phyloP scores from a whole-genome alignment of 2,888 invertebrate species.

The Antheraea assamensis region DNA sequence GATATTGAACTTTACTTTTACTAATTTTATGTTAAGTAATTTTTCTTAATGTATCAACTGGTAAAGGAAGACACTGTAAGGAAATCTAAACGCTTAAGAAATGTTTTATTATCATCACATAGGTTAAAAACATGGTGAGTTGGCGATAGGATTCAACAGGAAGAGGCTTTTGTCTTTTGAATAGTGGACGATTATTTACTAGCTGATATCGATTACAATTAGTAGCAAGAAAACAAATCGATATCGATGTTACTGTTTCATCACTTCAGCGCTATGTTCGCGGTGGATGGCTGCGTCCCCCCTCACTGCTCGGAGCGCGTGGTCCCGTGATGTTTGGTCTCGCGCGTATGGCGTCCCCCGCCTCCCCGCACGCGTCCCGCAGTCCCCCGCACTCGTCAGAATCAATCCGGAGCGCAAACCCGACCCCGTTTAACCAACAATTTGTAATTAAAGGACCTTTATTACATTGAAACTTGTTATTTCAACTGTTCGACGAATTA shows the following conservation, averaged over 20 bases:
- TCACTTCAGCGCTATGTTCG: conserved; percentile 18
- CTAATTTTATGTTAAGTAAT: too few species aligned
- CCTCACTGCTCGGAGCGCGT: conserved; percentile 18
- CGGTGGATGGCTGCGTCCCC: conserved; percentile 33
- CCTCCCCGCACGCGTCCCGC: conserved; percentile 29
- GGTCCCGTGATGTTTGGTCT: too few species aligned
- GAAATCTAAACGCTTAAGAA: too few species aligned
- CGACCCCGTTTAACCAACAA: conserved; percentile 67
- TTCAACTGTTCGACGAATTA: conserved; percentile 27
- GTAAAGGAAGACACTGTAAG: too few species aligned
- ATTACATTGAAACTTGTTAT: conserved; percentile 55
- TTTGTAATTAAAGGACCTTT: conserved; percentile 65
- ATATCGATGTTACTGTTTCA: conserved; percentile 30
- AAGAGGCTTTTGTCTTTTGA: too few species aligned
- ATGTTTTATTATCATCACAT: too few species aligned
- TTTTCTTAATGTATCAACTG: too few species aligned
- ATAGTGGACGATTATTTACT: not conserved
- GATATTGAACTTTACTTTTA: too few species aligned
- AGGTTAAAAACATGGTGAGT: too few species aligned
- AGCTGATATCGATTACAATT: not conserved
- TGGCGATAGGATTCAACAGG: too few species aligned
- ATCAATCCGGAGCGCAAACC: conserved; percentile 69
- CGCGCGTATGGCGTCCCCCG: conserved; percentile 12
- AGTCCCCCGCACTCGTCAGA: conserved; percentile 50
- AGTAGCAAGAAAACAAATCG: not conserved